Conservation (phyloP, 2,113 vertebrate genomes). For the Barnardius zonarius region DNA sequence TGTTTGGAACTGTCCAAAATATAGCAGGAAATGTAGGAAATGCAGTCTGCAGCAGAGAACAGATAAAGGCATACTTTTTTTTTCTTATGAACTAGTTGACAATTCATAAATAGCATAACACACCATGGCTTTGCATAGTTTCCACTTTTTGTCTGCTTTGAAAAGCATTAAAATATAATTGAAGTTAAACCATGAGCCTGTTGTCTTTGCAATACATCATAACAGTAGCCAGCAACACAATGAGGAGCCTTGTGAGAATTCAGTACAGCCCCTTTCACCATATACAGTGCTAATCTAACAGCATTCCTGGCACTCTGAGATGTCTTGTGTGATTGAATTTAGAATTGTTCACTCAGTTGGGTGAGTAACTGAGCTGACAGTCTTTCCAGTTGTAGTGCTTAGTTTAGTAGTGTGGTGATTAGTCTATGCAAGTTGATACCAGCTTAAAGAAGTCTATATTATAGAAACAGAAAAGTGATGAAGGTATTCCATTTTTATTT, state of each 20-base stretch:
- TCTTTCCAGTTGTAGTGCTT: neutral
- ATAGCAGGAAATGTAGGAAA: neutral
- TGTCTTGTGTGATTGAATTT: neutral
- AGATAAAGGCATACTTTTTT: neutral
- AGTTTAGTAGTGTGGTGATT: neutral
- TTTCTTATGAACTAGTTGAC: conserved; percentile 7
- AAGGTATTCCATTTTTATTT: neutral
- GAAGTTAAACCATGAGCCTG: neutral
- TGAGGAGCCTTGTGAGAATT: neutral
- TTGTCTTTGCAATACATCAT: neutral
- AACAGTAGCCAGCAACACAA: neutral
- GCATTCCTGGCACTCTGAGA: neutral
- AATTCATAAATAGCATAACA: neutral
- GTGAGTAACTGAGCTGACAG: neutral
- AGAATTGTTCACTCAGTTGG: neutral
- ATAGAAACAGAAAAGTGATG: neutral
- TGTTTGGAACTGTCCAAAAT: neutral
- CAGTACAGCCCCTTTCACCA: neutral
- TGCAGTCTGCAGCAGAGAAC: neutral
- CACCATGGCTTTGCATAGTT: neutral
- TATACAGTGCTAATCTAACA: conserved; percentile 14
- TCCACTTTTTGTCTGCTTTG: neutral
- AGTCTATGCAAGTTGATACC: neutral
- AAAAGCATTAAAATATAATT: neutral
- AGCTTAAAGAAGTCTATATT: neutral